These are phyloP conservation scores for Dryobotodes eremita DNA, from an alignment of 2,888 invertebrate genomes.

Conservation along the genomic window DNA sequence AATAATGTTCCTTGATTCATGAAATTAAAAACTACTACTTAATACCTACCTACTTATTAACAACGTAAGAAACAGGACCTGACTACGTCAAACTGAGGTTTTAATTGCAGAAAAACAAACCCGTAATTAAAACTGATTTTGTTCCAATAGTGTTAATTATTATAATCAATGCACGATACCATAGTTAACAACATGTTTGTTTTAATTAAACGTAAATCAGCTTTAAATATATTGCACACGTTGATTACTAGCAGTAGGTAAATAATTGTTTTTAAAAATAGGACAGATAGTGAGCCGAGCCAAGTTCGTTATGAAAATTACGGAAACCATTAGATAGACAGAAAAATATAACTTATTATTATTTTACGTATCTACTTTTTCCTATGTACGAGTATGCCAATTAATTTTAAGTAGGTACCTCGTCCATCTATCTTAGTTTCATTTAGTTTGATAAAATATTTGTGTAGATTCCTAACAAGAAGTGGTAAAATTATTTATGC, in stretches of 20 bases:
- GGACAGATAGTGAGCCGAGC: background rate
- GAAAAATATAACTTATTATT: background rate
- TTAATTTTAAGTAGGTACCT: background rate
- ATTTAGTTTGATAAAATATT: slow-evolving; percentile 2
- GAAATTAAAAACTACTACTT: background rate
- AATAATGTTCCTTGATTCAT: background rate
- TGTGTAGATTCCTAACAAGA: too few species aligned
- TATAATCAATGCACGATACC: slow-evolving; percentile 9
- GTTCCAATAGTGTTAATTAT: slow-evolving; percentile 31
- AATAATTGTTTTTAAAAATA: background rate
- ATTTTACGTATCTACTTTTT: background rate
- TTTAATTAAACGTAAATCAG: slow-evolving; percentile 27
- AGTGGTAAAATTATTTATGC: background rate
- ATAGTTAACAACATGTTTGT: slow-evolving; percentile 12
- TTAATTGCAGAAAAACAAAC: slow-evolving; percentile 22
- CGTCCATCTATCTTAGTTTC: background rate
- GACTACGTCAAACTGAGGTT: background rate
- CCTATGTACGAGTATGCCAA: background rate
- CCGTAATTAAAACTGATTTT: slow-evolving; percentile 31
- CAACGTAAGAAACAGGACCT: background rate
- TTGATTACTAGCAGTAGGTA: background rate
- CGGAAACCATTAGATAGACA: slow-evolving; percentile 5
- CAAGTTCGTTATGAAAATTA: slow-evolving; percentile 18
- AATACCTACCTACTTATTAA: background rate
- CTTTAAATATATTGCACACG: background rate